Evolutionary conservation across 1,140 invertebrate genomes (phyloP).

Genomic region (Hycleus cichorii): DNA sequence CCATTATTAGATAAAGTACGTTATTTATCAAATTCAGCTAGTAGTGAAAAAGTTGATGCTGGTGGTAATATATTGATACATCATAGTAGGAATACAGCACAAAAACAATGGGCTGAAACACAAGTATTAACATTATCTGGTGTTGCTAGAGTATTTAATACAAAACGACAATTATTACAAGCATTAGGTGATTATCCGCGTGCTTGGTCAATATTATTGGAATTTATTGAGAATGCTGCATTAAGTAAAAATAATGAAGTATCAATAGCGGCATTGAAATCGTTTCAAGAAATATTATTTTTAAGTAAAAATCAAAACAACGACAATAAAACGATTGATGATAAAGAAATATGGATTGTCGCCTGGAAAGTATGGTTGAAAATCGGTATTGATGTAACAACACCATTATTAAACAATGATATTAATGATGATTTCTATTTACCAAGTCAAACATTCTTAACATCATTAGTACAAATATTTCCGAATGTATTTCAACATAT

Average conservation of each 20-base stretch:
- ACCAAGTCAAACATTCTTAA: conserved; percentile 86
- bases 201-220: conserved; percentile 86
- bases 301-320: conserved; percentile 44
- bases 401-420: conserved; percentile 46
- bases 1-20: conserved; percentile 89
- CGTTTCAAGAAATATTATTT: conserved; percentile 89
- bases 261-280: conserved; percentile 89
- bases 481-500: conserved; percentile 88
- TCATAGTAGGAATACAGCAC: conserved; percentile 96
- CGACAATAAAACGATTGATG: conserved; percentile 42
- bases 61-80: conserved; percentile 95
- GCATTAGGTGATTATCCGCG: conserved; percentile 83
- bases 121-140: conserved; percentile 56
- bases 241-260: conserved; percentile 88
- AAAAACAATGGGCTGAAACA: conserved; percentile 99
- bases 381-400: conserved; percentile 72
- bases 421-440: conserved; percentile 61
- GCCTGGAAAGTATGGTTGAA: conserved; percentile 82
- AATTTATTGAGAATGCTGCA: conserved; percentile 90
- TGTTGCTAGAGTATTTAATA: conserved; percentile 72
- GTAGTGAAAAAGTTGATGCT: conserved; percentile 87
- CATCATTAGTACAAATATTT: conserved; percentile 89
- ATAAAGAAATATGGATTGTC: conserved; percentile 63
- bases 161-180: conserved; percentile 77
- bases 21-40: conserved; percentile 83